phyloP scores from a whole-genome alignment of 2,113 vertebrate genomes.

The Desmodus rotundus region DNA sequence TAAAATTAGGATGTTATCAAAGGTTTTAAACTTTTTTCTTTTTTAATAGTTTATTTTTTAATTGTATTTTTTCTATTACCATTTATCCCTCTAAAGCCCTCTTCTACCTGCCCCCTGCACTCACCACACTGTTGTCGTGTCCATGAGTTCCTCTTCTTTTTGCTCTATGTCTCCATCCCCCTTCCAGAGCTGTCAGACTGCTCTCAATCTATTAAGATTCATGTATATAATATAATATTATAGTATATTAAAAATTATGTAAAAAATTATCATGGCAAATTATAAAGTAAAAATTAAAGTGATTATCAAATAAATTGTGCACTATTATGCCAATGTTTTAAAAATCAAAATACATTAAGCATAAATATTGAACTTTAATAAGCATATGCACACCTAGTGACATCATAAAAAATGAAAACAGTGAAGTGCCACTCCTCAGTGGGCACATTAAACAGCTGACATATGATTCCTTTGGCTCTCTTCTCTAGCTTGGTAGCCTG shows the following conservation, averaged over 20 bases:
- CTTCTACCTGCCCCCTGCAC: no score
- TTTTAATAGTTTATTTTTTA: no score
- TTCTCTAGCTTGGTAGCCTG: background rate
- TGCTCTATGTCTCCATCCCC: no score
- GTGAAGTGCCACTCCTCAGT: background rate
- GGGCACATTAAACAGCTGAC: background rate
- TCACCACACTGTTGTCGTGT: no score
- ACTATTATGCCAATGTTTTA: background rate
- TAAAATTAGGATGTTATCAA: no score
- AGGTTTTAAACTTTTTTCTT: no score
- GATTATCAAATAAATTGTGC: background rate
- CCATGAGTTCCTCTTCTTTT: no score
- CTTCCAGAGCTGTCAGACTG: no score
- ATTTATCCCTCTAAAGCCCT: no score
- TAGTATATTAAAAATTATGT: background rate
- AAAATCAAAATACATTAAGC: background rate
- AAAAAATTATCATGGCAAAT: background rate
- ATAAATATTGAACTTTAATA: background rate
- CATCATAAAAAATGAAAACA: background rate
- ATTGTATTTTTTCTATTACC: no score
- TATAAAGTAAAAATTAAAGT: background rate
- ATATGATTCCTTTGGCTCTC: background rate
- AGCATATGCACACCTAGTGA: background rate
- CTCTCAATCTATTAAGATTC: no score
- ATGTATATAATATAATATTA: background rate